Conservation (phyloP, 1,140 invertebrate genomes). For the Brachionus paranguensis region DNA sequence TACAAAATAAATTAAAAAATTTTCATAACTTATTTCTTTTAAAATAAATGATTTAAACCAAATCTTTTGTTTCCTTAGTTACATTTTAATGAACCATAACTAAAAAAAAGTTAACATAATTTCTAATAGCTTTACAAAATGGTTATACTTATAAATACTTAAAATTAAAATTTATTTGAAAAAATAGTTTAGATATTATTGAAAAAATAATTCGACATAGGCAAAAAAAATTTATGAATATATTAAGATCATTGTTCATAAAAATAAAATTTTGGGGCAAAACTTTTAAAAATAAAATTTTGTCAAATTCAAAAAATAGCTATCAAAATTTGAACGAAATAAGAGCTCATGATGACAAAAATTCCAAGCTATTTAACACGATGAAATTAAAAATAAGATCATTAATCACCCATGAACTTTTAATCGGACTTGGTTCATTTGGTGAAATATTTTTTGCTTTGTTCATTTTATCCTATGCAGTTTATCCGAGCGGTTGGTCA, state of each 20-base stretch:
- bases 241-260: not conserved
- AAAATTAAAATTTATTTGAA: not conserved
- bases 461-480: slow-evolving; percentile 3
- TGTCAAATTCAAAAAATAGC: not conserved
- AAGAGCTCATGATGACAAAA: not conserved
- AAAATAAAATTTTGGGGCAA: not conserved
- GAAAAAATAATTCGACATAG: not conserved
- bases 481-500: not conserved
- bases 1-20: no score
- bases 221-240: not conserved
- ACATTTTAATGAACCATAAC: not conserved
- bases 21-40: no score
- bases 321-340: not conserved
- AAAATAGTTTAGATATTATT: not conserved
- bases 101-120: not conserved
- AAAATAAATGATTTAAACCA: no score
- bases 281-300: not conserved
- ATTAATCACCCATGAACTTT: not conserved
- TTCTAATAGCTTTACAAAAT: not conserved
- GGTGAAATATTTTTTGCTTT: not conserved
- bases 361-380: not conserved
- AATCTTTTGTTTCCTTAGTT: no score
- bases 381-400: not conserved
- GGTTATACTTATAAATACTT: not conserved
- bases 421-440: not conserved